These are phyloP conservation scores for Romanogobio albipinnatus DNA, from an alignment of 2,113 vertebrate genomes.

Conservation along the genomic window DNA sequence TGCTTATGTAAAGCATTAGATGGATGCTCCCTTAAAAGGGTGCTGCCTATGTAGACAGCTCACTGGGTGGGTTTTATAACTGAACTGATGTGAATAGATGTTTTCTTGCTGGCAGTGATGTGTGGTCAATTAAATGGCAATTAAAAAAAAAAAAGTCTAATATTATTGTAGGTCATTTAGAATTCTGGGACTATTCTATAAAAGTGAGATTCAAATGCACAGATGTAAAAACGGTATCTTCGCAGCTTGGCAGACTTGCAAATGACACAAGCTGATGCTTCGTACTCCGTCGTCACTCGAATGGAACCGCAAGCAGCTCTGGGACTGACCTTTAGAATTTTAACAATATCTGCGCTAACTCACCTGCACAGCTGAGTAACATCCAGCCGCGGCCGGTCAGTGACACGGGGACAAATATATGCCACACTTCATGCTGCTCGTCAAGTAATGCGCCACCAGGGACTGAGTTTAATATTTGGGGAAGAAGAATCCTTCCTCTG, in stretches of 20 bases:
- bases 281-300: not conserved
- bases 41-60: not conserved
- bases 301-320: constrained; percentile 10
- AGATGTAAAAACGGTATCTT: not conserved
- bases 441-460: not conserved
- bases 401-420: constrained; percentile 11
- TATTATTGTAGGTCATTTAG: not conserved
- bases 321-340: constrained; percentile 43
- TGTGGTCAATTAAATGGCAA: not conserved
- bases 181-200: not conserved
- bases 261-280: constrained; percentile 14
- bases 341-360: constrained; percentile 13
- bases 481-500: not conserved
- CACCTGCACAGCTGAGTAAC: constrained; percentile 46
- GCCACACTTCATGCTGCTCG: constrained; percentile 19
- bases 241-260: constrained; percentile 22
- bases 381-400: not conserved
- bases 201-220: constrained; percentile 20
- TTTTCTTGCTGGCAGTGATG: no score
- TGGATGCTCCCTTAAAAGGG: not conserved
- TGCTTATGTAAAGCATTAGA: no score
- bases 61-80: not conserved
- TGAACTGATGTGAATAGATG: no score
- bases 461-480: not conserved
- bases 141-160: not conserved